Conservation (phyloP, 2,888 invertebrate species). For the Clostera curtula region DNA sequence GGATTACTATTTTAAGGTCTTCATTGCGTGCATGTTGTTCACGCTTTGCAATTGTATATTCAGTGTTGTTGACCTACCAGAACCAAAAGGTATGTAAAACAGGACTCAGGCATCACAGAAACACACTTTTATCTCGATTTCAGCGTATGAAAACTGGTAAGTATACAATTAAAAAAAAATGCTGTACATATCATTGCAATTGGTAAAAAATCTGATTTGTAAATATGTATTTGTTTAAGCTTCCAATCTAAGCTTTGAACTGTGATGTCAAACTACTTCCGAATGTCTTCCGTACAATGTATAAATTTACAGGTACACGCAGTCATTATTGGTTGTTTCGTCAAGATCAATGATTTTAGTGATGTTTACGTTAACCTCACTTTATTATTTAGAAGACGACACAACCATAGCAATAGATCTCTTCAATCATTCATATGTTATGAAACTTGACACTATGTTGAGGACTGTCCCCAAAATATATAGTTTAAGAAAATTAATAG, state of each 20-base stretch:
- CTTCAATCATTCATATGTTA: too few relatives aligned
- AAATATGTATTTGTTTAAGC: slow-evolving; percentile 36
- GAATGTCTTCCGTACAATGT: slow-evolving; percentile 12
- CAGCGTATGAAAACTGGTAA: slow-evolving; percentile 16
- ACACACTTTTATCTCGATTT: slow-evolving; percentile 8
- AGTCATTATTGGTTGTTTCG: too few relatives aligned
- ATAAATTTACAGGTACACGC: slow-evolving; percentile 5
- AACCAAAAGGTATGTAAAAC: slow-evolving; percentile 39
- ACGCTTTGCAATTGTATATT: slow-evolving; percentile 22
- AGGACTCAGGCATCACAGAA: slow-evolving; percentile 21
- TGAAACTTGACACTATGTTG: too few relatives aligned
- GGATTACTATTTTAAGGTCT: slow-evolving; percentile 27
- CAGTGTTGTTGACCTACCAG: slow-evolving; percentile 16
- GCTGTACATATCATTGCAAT: slow-evolving; percentile 63
- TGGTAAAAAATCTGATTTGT: slow-evolving; percentile 22
- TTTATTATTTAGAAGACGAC: too few relatives aligned
- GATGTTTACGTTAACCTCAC: too few relatives aligned
- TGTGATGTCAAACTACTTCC: slow-evolving; percentile 9
- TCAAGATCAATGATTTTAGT: too few relatives aligned
- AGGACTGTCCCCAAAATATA: too few relatives aligned
- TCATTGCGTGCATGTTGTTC: slow-evolving; percentile 31
- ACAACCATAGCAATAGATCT: too few relatives aligned
- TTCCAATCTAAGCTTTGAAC: slow-evolving; percentile 29
- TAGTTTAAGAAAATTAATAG: too few relatives aligned
- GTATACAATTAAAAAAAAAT: slow-evolving; percentile 28